These are phyloP conservation scores for western clawed frog (Xenopus tropicalis) DNA, from an alignment of 2,113 vertebrate species.

Conservation along the genomic window UCB_Xtro_10.0 CM004449.2:118510001-118510500, in stretches of 20 bases:
- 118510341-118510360: neutral
- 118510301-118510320: neutral
- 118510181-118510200: neutral
- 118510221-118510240: neutral
- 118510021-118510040: too few relatives aligned
- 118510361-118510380: neutral
- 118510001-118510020: too few relatives aligned
- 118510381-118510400: neutral
- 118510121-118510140: too few relatives aligned
- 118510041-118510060: too few relatives aligned
- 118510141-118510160: too few relatives aligned
- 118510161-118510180: too few relatives aligned
- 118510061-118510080: too few relatives aligned
- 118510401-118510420: neutral
- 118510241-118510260: neutral
- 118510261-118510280: neutral
- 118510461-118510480: too few relatives aligned
- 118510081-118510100: too few relatives aligned
- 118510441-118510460: neutral
- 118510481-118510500: too few relatives aligned
- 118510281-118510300: neutral
- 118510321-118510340: neutral
- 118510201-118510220: neutral
- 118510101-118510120: too few relatives aligned
- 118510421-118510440: neutral